These are phyloP conservation scores for Campylorhamphus procurvoides DNA, from an alignment of 2,113 vertebrate genomes.

Conservation along the genomic window DNA sequence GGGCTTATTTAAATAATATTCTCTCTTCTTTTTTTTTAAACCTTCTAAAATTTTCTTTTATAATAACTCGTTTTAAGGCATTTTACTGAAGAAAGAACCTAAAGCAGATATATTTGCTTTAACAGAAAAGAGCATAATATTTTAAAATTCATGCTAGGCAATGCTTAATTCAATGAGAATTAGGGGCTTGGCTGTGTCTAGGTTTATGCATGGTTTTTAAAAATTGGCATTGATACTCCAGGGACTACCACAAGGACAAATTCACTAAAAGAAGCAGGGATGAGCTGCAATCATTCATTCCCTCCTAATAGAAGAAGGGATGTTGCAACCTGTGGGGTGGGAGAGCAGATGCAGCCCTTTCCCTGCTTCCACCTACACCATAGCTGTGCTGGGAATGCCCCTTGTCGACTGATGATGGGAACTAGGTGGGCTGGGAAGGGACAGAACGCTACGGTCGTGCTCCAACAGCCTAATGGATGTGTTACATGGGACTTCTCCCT, in stretches of 20 bases:
- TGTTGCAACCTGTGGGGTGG: not conserved
- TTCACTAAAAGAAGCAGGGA: not conserved
- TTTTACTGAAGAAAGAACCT: not conserved
- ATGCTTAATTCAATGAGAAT: not conserved
- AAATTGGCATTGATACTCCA: not conserved
- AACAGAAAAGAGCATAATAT: not conserved
- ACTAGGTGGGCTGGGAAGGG: not conserved
- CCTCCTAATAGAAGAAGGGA: accelerated
- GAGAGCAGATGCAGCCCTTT: not conserved
- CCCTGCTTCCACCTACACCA: not conserved
- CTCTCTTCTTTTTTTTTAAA: not conserved
- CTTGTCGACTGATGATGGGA: not conserved
- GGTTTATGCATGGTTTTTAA: not conserved
- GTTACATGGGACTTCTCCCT: not conserved
- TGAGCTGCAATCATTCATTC: not conserved
- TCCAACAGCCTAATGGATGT: not conserved
- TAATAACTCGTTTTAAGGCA: not conserved
- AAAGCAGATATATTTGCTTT: not conserved
- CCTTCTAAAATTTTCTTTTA: not conserved
- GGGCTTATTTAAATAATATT: not conserved
- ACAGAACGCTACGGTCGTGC: too few species aligned
- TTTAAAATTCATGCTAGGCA: not conserved
- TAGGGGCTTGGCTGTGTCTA: not conserved
- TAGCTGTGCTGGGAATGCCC: not conserved
- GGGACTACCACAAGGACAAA: not conserved